Conservation (phyloP, 2,888 invertebrate species). For the Plagodis pulveraria region DNA sequence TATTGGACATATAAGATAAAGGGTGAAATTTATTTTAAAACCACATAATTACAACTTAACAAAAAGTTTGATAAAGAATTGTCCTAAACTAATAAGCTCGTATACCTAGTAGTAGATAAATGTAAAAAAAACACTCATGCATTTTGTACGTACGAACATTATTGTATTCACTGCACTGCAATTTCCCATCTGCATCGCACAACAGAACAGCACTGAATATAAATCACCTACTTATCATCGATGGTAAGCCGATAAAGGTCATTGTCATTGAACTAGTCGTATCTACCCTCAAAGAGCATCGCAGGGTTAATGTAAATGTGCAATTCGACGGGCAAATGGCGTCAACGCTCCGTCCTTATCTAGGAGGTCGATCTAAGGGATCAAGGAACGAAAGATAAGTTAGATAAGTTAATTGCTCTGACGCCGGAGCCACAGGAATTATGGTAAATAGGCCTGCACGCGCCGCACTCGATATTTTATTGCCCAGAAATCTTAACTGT, state of each 20-base stretch:
- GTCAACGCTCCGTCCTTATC: constrained; percentile 72
- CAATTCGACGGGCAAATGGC: constrained; percentile 78
- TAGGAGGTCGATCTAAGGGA: constrained; percentile 67
- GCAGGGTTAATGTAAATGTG: constrained; percentile 75
- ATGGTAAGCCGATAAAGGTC: constrained; percentile 69
- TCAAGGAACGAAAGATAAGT: constrained; percentile 67
- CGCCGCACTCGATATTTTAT: constrained; percentile 38
- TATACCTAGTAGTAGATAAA: not conserved
- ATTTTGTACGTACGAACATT: constrained; percentile 5
- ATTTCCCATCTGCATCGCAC: constrained; percentile 31
- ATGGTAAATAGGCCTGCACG: constrained; percentile 49
- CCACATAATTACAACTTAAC: too few species aligned
- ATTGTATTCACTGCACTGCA: constrained; percentile 23
- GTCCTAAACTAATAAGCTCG: not conserved
- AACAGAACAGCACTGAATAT: constrained; percentile 59
- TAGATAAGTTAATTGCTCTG: constrained; percentile 77
- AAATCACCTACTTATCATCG: constrained; percentile 70
- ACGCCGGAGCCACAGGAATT: constrained; percentile 59
- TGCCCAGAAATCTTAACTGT: constrained; percentile 37
- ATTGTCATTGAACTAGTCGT: constrained; percentile 64
- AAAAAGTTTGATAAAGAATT: too few species aligned
- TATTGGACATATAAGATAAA: too few species aligned
- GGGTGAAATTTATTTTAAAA: too few species aligned
- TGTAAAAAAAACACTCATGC: not conserved
- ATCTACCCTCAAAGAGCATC: constrained; percentile 60